These are phyloP conservation scores for Pyralis farinalis DNA, from an alignment of 2,888 invertebrate genomes.

Conservation along the genomic window DNA sequence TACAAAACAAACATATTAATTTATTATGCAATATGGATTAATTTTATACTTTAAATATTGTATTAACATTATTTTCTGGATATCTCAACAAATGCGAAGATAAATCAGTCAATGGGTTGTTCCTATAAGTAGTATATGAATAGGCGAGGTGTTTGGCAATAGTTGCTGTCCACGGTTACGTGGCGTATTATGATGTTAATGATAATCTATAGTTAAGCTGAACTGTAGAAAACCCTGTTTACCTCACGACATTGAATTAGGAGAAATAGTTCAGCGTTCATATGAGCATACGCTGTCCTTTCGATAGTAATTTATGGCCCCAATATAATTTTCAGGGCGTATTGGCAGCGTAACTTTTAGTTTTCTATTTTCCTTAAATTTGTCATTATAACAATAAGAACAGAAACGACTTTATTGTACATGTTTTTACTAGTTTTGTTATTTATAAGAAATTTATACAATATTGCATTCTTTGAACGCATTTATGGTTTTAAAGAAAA, in stretches of 20 bases:
- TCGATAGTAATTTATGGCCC: slow-evolving; percentile 22
- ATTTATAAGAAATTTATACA: too few relatives aligned
- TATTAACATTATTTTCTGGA: not conserved
- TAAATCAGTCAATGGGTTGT: not conserved
- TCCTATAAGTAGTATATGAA: not conserved
- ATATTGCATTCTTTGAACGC: too few relatives aligned
- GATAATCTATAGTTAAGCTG: slow-evolving; percentile 10
- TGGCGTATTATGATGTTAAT: not conserved
- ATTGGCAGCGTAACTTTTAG: not conserved
- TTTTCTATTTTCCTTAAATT: not conserved
- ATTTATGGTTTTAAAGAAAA: too few relatives aligned
- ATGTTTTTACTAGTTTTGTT: too few relatives aligned
- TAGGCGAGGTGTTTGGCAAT: not conserved
- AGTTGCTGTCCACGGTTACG: not conserved
- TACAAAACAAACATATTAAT: too few relatives aligned
- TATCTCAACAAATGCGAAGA: slow-evolving; percentile 1
- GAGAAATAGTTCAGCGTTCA: not conserved
- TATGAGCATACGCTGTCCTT: slow-evolving; percentile 21
- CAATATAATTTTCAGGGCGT: not conserved
- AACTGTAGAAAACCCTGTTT: slow-evolving; percentile 56
- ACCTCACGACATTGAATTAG: slow-evolving; percentile 25
- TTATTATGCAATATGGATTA: too few relatives aligned
- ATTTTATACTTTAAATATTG: too few relatives aligned
- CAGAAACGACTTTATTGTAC: too few relatives aligned
- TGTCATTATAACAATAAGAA: too few relatives aligned